Base-by-base conservation (phyloP, 2,113 vertebrate species). In the Passer montanus region DNA sequence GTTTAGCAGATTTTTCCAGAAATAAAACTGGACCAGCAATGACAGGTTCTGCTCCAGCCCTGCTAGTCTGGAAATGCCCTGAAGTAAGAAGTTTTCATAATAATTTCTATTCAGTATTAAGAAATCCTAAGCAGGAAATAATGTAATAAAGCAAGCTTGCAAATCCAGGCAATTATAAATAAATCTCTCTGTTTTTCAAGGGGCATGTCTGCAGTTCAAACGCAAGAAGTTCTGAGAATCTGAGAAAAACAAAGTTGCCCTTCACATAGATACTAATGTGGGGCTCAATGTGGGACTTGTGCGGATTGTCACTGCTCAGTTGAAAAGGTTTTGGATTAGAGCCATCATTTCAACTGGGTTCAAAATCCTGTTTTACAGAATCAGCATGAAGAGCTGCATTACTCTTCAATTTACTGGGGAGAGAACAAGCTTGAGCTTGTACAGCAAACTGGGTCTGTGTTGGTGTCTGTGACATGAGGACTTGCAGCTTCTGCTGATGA, bases 21-120 rank as follows among this genome's bases (percentile, higher is more conserved):
- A 96, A 95, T 88, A 97, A 97, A 97, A 97, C 94, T 95, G 93
- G 95, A 92, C 91, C 88, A 96, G 76, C 95, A 97, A 94, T 96
- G 96, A 96, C 92, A 97, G 94, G 92, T 92, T 96, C 95, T 97
- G 79, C 89, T 96, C 94, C 93, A 97, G 96, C 93, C 93, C n/a
- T 92, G 43, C 70, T 69, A 92, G 67, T 63, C 67, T 93, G 64
- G 56, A 95, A 97, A 98, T 96, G 97, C 89, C 92, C 96, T 95
- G 93, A 97, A 94, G 96, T 96, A 97, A 98, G 82, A 97, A 84
- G 82, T 78, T 95, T 97, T 97, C 95, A 97, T 98, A 97, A 94
- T 90, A 62, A 95, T 97, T 96, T 95, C 94, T 98, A 97, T 97
- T 97, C 95, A 97, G 91, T 73, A 94, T 92, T 90, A 89, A 90